Evolutionary conservation across 2,888 invertebrate genomes (phyloP).

Genomic region (Helleia helle): DNA sequence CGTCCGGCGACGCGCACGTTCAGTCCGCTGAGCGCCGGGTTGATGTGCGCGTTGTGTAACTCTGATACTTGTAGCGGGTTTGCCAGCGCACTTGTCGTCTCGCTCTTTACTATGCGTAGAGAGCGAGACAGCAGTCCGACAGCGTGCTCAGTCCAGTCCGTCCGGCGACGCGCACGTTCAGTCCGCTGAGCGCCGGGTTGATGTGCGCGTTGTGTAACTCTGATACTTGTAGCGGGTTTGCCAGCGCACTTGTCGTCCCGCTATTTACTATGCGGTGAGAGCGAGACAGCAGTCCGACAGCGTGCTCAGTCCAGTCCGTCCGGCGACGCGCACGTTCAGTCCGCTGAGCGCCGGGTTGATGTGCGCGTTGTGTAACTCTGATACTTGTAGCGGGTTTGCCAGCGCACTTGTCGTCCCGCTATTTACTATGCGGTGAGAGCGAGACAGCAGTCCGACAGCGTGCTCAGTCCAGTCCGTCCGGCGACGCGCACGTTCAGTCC

Average conservation of each 20-base stretch:
- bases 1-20: too few relatives aligned
- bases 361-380: constrained; percentile 77
- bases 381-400: constrained; percentile 74
- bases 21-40: too few relatives aligned
- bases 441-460: constrained; percentile 26
- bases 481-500: constrained; percentile 26
- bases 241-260: constrained; percentile 50
- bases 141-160: constrained; percentile 25
- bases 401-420: constrained; percentile 45
- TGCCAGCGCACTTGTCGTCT: too few relatives aligned
- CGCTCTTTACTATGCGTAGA: constrained; percentile 14
- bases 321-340: constrained; percentile 27
- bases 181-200: too few relatives aligned
- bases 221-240: constrained; percentile 73
- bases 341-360: too few relatives aligned
- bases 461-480: constrained; percentile 19
- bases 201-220: too few relatives aligned
- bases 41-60: too few relatives aligned
- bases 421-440: constrained; percentile 17
- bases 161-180: constrained; percentile 28
- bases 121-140: constrained; percentile 22
- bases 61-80: too few relatives aligned
- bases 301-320: constrained; percentile 18
- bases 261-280: constrained; percentile 14
- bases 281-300: constrained; percentile 22